Base-by-base conservation (phyloP, 2,797 vertebrate species). In the Rhabdophis nuchalis region DNA sequence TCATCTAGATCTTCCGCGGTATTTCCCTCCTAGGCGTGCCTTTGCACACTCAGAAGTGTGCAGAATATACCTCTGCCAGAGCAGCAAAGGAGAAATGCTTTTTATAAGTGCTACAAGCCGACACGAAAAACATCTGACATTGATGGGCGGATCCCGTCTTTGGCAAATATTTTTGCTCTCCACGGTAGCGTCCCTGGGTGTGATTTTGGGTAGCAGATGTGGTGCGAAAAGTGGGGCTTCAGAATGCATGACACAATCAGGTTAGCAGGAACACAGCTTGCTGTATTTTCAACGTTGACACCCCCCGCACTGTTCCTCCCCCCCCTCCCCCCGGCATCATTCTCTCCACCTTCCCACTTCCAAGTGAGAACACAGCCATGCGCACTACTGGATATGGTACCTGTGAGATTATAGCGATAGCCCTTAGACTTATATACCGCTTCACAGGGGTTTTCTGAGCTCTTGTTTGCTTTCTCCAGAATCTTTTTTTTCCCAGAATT, bases 391-490 rank as follows among this genome's bases (percentile, higher is more conserved):
- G 32, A 32, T 32, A 32, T 7, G 14, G 2, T 32, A n/a, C n/a
- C 13, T 32, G 14, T 68, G 32, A 68, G 64, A 32, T 68, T 3
- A 60, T 61, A 61, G 25, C 58, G 29, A 27, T 29, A 29, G 10
- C 58, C 10, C 10, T 60, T 12, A 60, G 25, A 60, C 25, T 60
- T 60, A 60, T 60, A 60, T 11, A 61, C 58, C 3, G 25, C 25
- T 61, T 61, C 25, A 11, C 25, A 12, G 58, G 0, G 58, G 25
- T 61, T 27, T 46, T 46, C 46, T 46, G 46, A 46, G 46, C 2
- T 46, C 46, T 46, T 46, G 46, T 5, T 5, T 46, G 5, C 46
- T 46, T 46, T 3, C 46, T 46, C 46, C 96, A 99, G 99, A 90
- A 97, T 99, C 93, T 97, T 99, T n/a, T n/a, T n/a, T n/a, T n/a